Base-by-base conservation (phyloP, 2,888 invertebrate genomes). In the Drosophila crucigera region DNA sequence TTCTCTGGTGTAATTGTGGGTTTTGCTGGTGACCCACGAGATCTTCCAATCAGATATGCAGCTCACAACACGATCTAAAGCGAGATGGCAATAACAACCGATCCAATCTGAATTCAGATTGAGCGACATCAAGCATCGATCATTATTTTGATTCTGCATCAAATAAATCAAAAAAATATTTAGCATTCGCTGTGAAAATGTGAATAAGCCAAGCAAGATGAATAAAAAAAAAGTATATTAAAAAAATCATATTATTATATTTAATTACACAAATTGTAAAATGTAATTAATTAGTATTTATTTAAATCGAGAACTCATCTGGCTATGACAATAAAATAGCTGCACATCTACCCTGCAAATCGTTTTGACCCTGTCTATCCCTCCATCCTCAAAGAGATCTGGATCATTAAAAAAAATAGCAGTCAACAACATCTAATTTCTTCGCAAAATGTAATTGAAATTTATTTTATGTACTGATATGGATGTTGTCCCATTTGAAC, bases 81-180 rank as follows among this genome's bases (percentile, higher is more conserved):
- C 28, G 66, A 66, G 30, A 22, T 5, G 22, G 68, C 67, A 37
- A 43, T 7, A 66, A n/a, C 16, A 43, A 31, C 6, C 41, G 19
- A n/a, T 56, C 14, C 56, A 39, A 56, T 39, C 28, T 14, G 28
- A n/a, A 9, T 28, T 25, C 22, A 9, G 47, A 9, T 1, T 1
- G 47, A 47, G 22, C 14, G 7, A 22, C 22, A 47, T 47, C 47
- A 2, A 22, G 0, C 22, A 22, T 43, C n/a, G 22, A 6, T 6
- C 5, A 43, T 22, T 11, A 22, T 43, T 43, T 43, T 22, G 22
- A 22, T 11, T 22, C n/a, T 43, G 22, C 41, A 5, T 41, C n/a
- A 22, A 16, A 37, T 6, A 37, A 37, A 16, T 16, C 6, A 5
- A 37, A 14, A 14, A 6, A 37, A 0, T 7, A 7, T 30, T 30